Conservation (phyloP, 2,888 invertebrate genomes). For the Acrobeloides nanus region DNA sequence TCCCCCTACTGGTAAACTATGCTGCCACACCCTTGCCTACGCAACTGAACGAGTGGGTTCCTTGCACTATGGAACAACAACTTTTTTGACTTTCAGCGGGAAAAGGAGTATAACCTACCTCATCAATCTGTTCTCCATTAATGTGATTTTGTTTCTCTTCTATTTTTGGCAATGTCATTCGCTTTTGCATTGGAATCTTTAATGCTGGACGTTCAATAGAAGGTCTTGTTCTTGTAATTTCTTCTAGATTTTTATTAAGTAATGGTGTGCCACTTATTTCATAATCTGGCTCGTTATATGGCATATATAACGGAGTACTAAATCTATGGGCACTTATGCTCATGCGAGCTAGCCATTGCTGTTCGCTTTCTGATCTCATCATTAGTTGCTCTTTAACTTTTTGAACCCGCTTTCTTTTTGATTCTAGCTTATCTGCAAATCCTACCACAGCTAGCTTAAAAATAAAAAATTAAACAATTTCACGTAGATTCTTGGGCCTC, state of each 20-base stretch:
- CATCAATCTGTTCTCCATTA: conserved; percentile 49
- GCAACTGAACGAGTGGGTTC: too few relatives aligned
- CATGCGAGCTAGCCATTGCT: conserved; percentile 43
- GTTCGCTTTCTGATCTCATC: conserved; percentile 46
- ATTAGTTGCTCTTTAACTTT: conserved; percentile 37
- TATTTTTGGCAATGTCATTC: conserved; percentile 1
- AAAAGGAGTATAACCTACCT: too few relatives aligned
- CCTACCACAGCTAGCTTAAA: conserved; percentile 51
- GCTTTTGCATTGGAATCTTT: conserved; percentile 8
- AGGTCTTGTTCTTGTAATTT: conserved; percentile 4
- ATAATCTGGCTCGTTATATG: conserved; percentile 3
- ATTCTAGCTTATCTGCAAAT: conserved; percentile 49
- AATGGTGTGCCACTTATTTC: conserved; percentile 3
- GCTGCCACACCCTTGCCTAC: too few relatives aligned
- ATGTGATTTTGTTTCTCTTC: conserved; percentile 19
- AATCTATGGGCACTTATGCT: too few relatives aligned
- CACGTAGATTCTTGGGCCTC: not conserved
- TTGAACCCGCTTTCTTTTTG: conserved; percentile 23
- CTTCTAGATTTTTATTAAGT: too few relatives aligned
- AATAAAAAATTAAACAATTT: conserved; percentile 1
- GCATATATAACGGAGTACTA: too few relatives aligned
- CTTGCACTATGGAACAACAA: too few relatives aligned
- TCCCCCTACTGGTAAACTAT: too few relatives aligned
- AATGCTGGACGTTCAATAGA: not conserved
- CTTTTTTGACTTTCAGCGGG: too few relatives aligned